A percentile compares a stretch with the other conserved stretches of the same genome.
Evolutionary conservation across 2,797 vertebrate species (phyloP).

Genomic region (Agapornis canus): DNA sequence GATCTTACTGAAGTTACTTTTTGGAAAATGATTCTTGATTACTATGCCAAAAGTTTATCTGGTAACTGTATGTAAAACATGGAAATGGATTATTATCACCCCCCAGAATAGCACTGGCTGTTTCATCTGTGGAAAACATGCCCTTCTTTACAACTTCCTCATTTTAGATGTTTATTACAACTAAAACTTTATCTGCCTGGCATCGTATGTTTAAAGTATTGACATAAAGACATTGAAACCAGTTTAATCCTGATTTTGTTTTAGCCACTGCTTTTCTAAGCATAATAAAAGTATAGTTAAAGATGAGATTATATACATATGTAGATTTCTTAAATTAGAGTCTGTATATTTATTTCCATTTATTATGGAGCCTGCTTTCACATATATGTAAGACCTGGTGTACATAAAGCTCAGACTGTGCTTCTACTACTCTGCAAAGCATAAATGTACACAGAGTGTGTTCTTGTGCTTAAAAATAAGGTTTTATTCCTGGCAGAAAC

Average conservation of each 20-base stretch:
- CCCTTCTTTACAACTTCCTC: constrained; percentile 44
- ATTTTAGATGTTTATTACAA: constrained; percentile 39
- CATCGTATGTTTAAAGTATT: not conserved
- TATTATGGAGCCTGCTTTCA: not conserved
- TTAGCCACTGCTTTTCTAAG: not conserved
- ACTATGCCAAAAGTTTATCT: not conserved
- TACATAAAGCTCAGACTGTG: not conserved
- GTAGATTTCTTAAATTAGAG: not conserved
- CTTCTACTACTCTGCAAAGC: not conserved
- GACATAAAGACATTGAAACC: not conserved
- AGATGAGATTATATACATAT: not conserved
- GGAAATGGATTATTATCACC: not conserved
- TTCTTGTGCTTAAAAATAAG: not conserved
- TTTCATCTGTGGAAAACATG: constrained; percentile 40
- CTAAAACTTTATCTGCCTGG: not conserved
- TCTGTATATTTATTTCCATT: not conserved
- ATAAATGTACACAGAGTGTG: not conserved
- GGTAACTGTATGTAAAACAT: not conserved
- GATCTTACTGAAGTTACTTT: not conserved
- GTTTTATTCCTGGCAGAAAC: not conserved
- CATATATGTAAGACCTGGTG: not conserved
- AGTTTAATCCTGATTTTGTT: not conserved
- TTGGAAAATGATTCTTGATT: not conserved
- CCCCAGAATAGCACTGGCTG: not conserved
- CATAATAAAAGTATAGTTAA: not conserved